Evolutionary conservation across 2,888 invertebrate genomes (phyloP), one percentile per base, ranked within the genome.

Genomic region (Cheiracanthium punctorium): DNA sequence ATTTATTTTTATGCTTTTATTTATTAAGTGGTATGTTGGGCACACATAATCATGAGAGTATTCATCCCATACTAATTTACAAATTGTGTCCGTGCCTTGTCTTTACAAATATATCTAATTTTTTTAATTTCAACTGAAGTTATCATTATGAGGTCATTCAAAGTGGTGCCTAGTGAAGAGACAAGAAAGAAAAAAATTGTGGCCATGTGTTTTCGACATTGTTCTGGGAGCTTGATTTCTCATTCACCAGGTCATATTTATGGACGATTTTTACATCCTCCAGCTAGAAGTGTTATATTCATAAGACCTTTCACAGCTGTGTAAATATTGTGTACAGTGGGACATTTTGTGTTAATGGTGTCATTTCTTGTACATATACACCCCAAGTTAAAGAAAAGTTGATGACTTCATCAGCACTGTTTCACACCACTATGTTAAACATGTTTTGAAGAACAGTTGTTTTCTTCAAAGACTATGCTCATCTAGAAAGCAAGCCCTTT

Each of bases 351-450:
- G 75, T 72, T 71, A 71, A 32, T 80, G 85, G 80, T 86, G 80
- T 86, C 85, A 86, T 86, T n/a, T 65, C 80, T 76, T 86, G 85
- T 86, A 86, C 71, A 86, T 86, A 86, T 82, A 80, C 80, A 80
- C 85, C 30, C 52, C 65, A 12, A 76, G 71, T 85, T 58, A 41
- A 65, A n/a, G n/a, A n/a, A n/a, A 73, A 73, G 52, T 73, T 74
- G 85, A 85, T 58, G 74, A 70, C 28, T 72, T 71, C 82, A 82
- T 82, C 76, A 77, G 82, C 79, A 85, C 77, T 80, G 80, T 80
- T 74, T 77, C 43, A 43, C 69, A 48, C 30, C 58, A 69, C 70
- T 43, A 76, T 48, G 43, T 64, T 76, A 29, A 77, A 67, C 52
- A 87, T 72, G 76, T 81, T 87, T 80, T 87, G 81, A 87, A 81